A percentile compares a stretch with the other conserved stretches of the same genome.
Conservation (phyloP, 2,797 vertebrate species). For the Nyctibius grandis region DNA sequence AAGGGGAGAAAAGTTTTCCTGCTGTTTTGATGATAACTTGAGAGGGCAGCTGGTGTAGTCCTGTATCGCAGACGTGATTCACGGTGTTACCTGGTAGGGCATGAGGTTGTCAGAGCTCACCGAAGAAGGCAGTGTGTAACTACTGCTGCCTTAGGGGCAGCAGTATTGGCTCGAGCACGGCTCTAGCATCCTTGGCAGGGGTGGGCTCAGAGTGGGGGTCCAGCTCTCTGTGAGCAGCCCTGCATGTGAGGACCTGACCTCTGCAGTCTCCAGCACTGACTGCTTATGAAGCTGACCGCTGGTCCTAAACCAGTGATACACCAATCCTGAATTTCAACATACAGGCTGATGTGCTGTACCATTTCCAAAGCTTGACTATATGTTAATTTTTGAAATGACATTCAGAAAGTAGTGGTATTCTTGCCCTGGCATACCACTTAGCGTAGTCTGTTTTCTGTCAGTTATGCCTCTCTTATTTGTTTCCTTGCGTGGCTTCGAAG, state of each 20-base stretch:
- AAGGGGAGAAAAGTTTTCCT: not conserved
- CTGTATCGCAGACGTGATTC: not conserved
- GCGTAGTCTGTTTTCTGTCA: not conserved
- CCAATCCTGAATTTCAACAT: not conserved
- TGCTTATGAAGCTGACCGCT: not conserved
- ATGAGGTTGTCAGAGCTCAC: not conserved
- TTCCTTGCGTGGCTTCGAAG: not conserved
- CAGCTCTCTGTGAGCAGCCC: not conserved
- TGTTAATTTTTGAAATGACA: not conserved
- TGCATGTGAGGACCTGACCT: too few species aligned
- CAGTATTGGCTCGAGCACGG: not conserved
- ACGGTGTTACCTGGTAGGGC: fast-evolving
- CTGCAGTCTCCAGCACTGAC: not conserved
- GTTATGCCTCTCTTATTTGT: not conserved
- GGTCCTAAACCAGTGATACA: not conserved
- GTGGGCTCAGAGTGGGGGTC: not conserved
- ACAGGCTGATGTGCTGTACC: not conserved
- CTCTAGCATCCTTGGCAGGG: not conserved
- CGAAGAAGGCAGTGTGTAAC: not conserved
- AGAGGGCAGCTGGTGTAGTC: not conserved
- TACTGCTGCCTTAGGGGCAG: not conserved
- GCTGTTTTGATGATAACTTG: not conserved
- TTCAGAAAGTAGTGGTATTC: not conserved
- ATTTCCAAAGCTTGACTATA: not conserved
- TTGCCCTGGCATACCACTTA: not conserved